Evolutionary conservation across 2,113 vertebrate species (phyloP).

Genomic region (Chrysemys picta): DNA sequence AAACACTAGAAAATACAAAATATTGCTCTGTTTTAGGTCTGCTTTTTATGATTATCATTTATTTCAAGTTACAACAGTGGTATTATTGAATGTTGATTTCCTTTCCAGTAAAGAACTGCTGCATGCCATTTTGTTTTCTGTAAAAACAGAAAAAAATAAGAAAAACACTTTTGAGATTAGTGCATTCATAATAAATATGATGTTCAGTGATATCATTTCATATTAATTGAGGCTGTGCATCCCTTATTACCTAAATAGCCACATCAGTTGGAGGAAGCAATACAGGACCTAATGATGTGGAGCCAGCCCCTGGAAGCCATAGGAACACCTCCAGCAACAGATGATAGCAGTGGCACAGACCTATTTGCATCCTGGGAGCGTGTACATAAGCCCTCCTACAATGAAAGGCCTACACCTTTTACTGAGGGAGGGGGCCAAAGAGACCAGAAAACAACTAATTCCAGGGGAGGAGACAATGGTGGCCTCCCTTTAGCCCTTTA

Average conservation of each 20-base stretch:
- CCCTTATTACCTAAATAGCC: background rate
- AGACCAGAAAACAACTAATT: background rate
- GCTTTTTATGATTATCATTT: slow-evolving; percentile 9
- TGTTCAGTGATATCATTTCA: background rate
- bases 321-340: background rate
- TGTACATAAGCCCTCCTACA: background rate
- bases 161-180: background rate
- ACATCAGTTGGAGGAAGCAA: background rate
- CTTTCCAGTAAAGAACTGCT: background rate
- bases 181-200: background rate
- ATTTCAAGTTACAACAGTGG: background rate
- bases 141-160: background rate
- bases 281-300: background rate
- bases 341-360: background rate
- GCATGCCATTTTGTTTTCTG: background rate
- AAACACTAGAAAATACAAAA: slow-evolving; percentile 39
- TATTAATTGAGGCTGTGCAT: background rate
- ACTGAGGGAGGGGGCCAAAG: background rate
- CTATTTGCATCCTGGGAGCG: background rate
- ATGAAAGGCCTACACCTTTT: background rate
- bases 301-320: background rate
- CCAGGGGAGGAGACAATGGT: background rate
- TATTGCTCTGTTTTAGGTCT: background rate
- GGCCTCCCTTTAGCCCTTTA: background rate
- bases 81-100: background rate